Evolutionary conservation across 2,888 invertebrate genomes (phyloP), one percentile per base, ranked within the genome.

Genomic region (Drosophila borealis): DNA sequence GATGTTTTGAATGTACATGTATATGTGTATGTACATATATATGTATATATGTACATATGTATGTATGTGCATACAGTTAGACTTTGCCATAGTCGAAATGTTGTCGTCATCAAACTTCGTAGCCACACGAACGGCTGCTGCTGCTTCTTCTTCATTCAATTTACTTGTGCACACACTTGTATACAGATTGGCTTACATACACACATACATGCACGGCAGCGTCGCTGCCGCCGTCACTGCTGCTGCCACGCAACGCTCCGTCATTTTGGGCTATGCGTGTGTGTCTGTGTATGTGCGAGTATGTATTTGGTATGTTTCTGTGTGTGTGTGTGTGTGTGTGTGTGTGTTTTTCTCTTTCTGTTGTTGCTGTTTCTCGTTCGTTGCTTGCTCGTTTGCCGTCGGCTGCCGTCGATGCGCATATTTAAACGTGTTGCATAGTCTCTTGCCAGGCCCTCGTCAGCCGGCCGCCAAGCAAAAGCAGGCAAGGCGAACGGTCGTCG

Each of bases 371-470:
- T 74, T 75, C 49, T 63, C 74, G 82, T 82, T 86, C 81, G 80
- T 76, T 63, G 83, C 65, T 78, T 70, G 74, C 70, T 83, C 83
- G 83, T 84, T 81, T 66, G 75, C 73, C 75, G 75, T 82, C 81
- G 88, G 81, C 85, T 73, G 81, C 59, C 70, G 25, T 84, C 89
- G 89, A 88, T 88, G 88, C 87, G 89, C 84, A 89, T 90, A 90
- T 81, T 89, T 89, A 85, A 85, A 81, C 85, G 85, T 89, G 85
- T 85, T 88, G 78, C 78, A 78, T 89, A 90, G 91, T 91, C 90
- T 91, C 91, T 83, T 89, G 90, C 89, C 74, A 79, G 91, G 91
- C 91, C 81, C 85, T 83, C 66, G 88, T 74, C 88, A 85, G 70
- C 51, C 68, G 70, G 67, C 68, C 73, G 73, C 65, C 67, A 78